Base-by-base conservation (phyloP, 2,113 vertebrate genomes). In the Menidia beryllina region DNA sequence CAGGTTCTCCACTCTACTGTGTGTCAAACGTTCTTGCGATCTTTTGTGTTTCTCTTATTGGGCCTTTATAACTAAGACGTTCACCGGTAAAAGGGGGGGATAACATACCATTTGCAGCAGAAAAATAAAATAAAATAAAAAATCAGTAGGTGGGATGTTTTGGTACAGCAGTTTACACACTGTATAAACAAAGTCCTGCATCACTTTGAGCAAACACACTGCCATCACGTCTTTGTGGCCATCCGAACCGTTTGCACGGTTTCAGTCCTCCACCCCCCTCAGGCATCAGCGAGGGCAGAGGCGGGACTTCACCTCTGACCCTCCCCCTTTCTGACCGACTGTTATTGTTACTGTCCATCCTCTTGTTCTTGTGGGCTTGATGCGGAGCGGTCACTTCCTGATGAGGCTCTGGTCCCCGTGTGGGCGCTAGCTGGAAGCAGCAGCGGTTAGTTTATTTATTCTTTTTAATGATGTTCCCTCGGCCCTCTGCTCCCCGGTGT, bases 391-490 rank as follows among this genome's bases (percentile, higher is more conserved):
- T n/a, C n/a, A n/a, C n/a, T n/a, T n/a, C n/a, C n/a, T n/a, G n/a
- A n/a, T n/a, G n/a, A n/a, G n/a, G n/a, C n/a, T n/a, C n/a, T 54
- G 56, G 63, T 75, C 64, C 76, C 54, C 17, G 0, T 58, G 17
- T 60, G 24, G 47, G 65, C 10, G 68, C 56, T 4, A 38, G 38
- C 47, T 57, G 45, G 47, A 39, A 34, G 30, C 25, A 23, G 41
- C 59, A 72, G 58, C 50, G 25, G 76, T 49, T 66, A 43, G n/a
- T n/a, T n/a, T n/a, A n/a, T n/a, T n/a, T n/a, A n/a, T n/a, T n/a
- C 69, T 64, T 53, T 69, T 67, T 62, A 61, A 53, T 63, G 27
- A 36, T 48, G 57, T 66, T 43, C 45, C 38, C 41, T 75, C 64
- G 36, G 51, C n/a, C 71, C 59, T 45, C 51, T 39, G 27, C 17